A percentile compares a stretch with the other conserved stretches of the same genome.
phyloP scores from a whole-genome alignment of 2,113 vertebrate genomes.

The Cebus imitator region DNA sequence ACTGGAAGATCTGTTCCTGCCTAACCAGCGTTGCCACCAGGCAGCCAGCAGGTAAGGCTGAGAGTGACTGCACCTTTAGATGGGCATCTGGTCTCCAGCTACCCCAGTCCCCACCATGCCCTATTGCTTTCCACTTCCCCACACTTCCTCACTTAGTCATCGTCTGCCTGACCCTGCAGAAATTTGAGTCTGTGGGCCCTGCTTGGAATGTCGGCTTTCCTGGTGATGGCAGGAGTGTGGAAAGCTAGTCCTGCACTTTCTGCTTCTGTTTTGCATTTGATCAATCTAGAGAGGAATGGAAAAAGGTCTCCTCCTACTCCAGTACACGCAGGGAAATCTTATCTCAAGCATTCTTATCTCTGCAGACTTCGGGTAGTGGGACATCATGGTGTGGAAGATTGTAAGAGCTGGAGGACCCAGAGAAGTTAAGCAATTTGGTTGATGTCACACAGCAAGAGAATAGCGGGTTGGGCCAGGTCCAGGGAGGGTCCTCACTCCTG shows the following conservation, averaged over 20 bases:
- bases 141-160: background rate
- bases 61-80: background rate
- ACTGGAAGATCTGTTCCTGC: rapidly evolving
- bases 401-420: background rate
- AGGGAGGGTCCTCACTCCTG: background rate
- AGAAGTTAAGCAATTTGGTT: background rate
- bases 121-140: background rate
- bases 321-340: background rate
- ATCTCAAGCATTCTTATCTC: background rate
- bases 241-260: background rate
- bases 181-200: background rate
- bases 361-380: background rate
- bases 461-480: background rate
- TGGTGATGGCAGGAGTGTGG: background rate
- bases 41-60: background rate
- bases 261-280: background rate
- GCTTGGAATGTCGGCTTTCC: background rate
- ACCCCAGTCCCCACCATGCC: background rate
- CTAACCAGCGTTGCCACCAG: background rate
- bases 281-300: background rate
- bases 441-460: background rate
- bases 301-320: background rate
- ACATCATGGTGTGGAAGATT: background rate
- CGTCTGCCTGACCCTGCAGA: background rate
- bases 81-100: background rate